phyloP scores from a whole-genome alignment of 2,797 vertebrate species.

The Otolemur crassicaudatus region DNA sequence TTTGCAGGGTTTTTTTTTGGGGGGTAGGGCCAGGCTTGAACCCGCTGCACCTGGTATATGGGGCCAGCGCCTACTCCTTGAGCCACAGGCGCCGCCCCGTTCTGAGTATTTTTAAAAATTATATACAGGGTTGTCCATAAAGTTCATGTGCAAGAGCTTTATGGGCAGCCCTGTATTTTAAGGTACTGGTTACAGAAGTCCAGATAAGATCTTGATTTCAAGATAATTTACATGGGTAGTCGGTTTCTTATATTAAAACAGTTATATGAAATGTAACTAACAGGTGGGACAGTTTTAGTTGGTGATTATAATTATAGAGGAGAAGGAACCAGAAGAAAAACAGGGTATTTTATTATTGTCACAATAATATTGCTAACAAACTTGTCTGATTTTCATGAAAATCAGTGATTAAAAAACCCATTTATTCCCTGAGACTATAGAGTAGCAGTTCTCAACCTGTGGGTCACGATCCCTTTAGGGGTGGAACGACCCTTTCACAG shows the following conservation, averaged over 20 bases:
- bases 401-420: constrained; percentile 39
- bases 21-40: too few relatives aligned
- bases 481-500: too few relatives aligned
- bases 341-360: constrained; percentile 39
- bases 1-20: too few relatives aligned
- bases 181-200: not conserved
- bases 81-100: too few relatives aligned
- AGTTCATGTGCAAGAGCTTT: too few relatives aligned
- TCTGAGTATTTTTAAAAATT: too few relatives aligned
- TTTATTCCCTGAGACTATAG: constrained; percentile 42
- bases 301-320: not conserved
- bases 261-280: not conserved
- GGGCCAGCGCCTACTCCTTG: too few relatives aligned
- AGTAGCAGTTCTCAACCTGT: not conserved
- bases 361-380: constrained; percentile 32
- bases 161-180: not conserved
- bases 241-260: constrained; percentile 45
- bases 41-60: too few relatives aligned
- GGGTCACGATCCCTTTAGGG: too few relatives aligned
- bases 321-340: not conserved
- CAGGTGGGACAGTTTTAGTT: not conserved
- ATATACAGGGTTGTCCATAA: too few relatives aligned
- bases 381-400: constrained; percentile 63
- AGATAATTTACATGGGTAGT: constrained; percentile 9
- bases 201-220: constrained; percentile 31